phyloP scores from a whole-genome alignment of 35 echinoderm and acorn worm genomes.

The Ptychodera flava region DNA sequence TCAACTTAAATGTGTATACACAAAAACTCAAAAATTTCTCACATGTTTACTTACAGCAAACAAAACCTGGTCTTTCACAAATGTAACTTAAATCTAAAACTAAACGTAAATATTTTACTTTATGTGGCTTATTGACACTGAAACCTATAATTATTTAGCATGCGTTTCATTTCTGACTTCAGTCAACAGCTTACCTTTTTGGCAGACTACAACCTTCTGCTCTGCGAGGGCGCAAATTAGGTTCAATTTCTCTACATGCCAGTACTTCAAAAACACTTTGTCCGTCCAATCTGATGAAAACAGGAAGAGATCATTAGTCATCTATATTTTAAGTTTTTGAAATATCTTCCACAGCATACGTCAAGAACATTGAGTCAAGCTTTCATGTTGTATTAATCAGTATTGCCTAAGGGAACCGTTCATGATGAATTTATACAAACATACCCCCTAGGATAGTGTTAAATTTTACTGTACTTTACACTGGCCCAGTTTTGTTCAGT shows the following conservation, averaged over 20 bases:
- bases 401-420: too few species aligned
- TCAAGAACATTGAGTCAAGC: too few species aligned
- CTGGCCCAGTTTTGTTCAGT: too few species aligned
- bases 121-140: neutral
- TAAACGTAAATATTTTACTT: neutral
- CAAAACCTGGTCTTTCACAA: neutral
- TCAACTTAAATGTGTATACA: too few species aligned
- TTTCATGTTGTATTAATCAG: too few species aligned
- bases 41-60: neutral
- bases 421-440: too few species aligned
- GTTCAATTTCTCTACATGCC: constrained; percentile 70
- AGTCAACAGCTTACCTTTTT: constrained; percentile 78
- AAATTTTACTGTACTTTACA: too few species aligned
- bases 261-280: constrained; percentile 85
- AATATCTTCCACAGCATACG: too few species aligned
- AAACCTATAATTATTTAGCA: neutral
- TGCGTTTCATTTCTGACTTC: neutral
- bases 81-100: neutral
- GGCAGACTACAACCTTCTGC: constrained; percentile 63
- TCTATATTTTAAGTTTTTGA: too few species aligned
- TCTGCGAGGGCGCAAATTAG: constrained; percentile 33
- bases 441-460: too few species aligned
- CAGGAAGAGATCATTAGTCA: too few species aligned
- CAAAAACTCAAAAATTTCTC: neutral
- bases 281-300: constrained; percentile 66